These are phyloP conservation scores for Pempheris klunzingeri DNA, from an alignment of 2,797 vertebrate genomes.

Conservation along the genomic window DNA sequence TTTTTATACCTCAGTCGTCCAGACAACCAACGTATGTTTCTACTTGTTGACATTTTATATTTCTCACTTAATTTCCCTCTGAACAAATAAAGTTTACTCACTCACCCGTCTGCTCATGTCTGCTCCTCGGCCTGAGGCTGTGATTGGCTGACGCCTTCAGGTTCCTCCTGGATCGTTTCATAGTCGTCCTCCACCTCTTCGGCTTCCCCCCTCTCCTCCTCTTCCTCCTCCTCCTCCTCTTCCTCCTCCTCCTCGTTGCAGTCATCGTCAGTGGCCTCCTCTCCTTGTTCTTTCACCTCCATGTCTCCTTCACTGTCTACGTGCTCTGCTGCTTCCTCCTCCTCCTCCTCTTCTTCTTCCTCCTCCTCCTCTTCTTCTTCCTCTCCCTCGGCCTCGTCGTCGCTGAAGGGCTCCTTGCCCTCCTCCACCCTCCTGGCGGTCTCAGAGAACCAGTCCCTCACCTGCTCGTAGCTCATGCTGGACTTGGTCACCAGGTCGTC, in stretches of 20 bases:
- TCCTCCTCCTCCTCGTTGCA: slow-evolving; percentile 31
- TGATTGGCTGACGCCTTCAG: slow-evolving; percentile 90
- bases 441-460: slow-evolving; percentile 95
- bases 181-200: slow-evolving; percentile 79
- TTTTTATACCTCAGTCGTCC: too few relatives aligned
- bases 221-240: slow-evolving; percentile 80
- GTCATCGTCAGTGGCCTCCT: slow-evolving; percentile 84
- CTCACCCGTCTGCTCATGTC: slow-evolving; percentile 74
- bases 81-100: too few relatives aligned
- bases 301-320: slow-evolving; percentile 51
- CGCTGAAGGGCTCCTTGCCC: slow-evolving; percentile 88
- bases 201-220: slow-evolving; percentile 53
- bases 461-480: slow-evolving; percentile 96
- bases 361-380: not conserved
- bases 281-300: slow-evolving; percentile 71
- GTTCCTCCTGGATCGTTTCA: slow-evolving; percentile 38
- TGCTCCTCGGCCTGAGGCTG: slow-evolving; percentile 90
- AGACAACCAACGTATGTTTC: too few relatives aligned
- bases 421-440: slow-evolving; percentile 86
- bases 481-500: slow-evolving; percentile 96
- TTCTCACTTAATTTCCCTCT: too few relatives aligned
- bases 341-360: slow-evolving; percentile 11
- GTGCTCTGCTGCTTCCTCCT: slow-evolving; percentile 59
- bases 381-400: slow-evolving; percentile 21
- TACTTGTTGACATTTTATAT: too few relatives aligned